Base-by-base conservation (phyloP, 2,113 vertebrate species). In the Oncorhynchus mykiss region DNA sequence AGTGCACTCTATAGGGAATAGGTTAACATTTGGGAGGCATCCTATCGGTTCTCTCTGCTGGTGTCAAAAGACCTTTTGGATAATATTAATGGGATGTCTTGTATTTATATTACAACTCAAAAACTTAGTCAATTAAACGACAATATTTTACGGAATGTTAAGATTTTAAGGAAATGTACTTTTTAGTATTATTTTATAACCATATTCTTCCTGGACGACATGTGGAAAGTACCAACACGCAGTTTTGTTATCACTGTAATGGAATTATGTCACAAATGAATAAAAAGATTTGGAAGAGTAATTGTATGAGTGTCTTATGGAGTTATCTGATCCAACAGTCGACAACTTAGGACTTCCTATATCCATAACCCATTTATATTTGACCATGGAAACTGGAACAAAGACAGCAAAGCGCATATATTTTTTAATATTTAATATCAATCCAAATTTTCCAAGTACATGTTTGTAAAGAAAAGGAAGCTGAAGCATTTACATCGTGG, bases 101-200 rank as follows among this genome's bases (percentile, higher is more conserved):
- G 85, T 91, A 87, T 91, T 91, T 90, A 88, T 91, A 89, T 88
- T 91, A 90, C 79, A 83, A 87, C 79, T 83, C 78, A 85, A 73
- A 78, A 77, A 7, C 76, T 20, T 82, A 82, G 83, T 71, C 83
- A 88, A 90, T 72, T 82, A 88, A 90, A 90, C 87, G 86, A 86
- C 88, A 89, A 89, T 91, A 85, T 92, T 91, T 92, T 88, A 90
- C 87, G 82, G 82, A 89, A 84, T 85, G 80, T 88, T 86, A 72
- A 49, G 65, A 87, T 82, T 77, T 84, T 77, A 80, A 82, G 27
- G 78, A 73, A 86, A 85, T 84, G 79, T 84, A 75, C 54, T 76
- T 12, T 74, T 31, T 31, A 84, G 79, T 89, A 82, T 91, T 84
- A 81, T 91, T 92, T 92, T 92, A 86, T 91, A 90, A 73, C 34